Evolutionary conservation across 2,888 invertebrate genomes (phyloP).

Genomic region (Machimus rusticus): DNA sequence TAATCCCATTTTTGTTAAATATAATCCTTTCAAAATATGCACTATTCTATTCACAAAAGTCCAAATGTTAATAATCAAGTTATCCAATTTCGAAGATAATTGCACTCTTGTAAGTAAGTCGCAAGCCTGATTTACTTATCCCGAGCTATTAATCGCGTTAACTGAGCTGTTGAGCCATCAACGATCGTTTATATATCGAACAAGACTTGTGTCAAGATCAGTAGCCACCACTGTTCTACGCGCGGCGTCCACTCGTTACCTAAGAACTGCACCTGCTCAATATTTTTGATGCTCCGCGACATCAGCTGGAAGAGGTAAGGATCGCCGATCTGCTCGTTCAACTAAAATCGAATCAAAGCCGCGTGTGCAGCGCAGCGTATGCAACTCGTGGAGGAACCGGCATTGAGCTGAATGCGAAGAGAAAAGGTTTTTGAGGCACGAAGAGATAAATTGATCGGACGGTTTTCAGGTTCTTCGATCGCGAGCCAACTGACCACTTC

Average conservation of each 20-base stretch:
- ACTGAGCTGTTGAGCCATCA: conserved; percentile 43
- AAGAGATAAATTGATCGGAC: background rate
- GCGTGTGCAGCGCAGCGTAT: background rate
- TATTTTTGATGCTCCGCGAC: background rate
- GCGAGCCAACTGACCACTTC: background rate
- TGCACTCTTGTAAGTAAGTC: background rate
- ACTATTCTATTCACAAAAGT: background rate
- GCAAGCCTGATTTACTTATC: conserved; percentile 3
- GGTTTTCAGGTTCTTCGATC: background rate
- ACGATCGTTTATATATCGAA: conserved; percentile 43
- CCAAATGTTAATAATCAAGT: background rate
- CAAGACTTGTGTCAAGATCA: conserved; percentile 25
- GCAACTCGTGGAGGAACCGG: background rate
- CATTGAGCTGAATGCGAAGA: background rate
- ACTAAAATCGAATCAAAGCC: background rate
- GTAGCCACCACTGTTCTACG: conserved; percentile 15
- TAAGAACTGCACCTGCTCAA: background rate
- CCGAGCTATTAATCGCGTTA: conserved; percentile 39
- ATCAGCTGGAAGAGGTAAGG: background rate
- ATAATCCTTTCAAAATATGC: background rate
- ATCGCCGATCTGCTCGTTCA: background rate
- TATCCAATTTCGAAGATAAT: background rate
- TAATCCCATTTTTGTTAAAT: conserved; percentile 9
- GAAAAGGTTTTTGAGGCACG: background rate
- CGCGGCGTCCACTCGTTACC: background rate